A percentile compares a stretch with the other conserved stretches of the same genome.
Conservation (phyloP, 2,888 invertebrate species). For the Drosophila heteroneura region DNA sequence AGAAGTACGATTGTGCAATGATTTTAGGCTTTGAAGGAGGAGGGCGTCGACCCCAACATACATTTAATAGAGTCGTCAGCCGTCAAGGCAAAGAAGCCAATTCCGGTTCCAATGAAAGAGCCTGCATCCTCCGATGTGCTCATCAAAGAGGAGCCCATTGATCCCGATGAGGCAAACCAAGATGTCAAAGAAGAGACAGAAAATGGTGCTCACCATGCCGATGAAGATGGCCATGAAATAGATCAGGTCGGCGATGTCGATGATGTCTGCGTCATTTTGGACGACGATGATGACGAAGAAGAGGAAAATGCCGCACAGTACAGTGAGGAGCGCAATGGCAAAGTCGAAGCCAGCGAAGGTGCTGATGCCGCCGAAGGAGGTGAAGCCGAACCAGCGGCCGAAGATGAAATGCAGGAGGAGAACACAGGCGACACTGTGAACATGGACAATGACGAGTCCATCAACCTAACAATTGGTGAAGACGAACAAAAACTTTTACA, state of each 20-base stretch:
- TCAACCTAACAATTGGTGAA: conserved; percentile 92
- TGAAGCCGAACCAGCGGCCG: conserved; percentile 36
- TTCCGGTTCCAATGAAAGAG: conserved; percentile 80
- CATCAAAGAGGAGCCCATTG: conserved; percentile 70
- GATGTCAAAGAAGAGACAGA: conserved; percentile 19
- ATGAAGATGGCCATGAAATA: conserved; percentile 70
- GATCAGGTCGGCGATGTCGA: conserved; percentile 79
- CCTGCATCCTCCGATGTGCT: conserved; percentile 55
- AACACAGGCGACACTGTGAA: conserved; percentile 75
- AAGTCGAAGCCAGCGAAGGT: conserved; percentile 51
- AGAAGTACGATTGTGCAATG: background rate
- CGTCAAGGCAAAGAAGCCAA: conserved; percentile 43
- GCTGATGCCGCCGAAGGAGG: conserved; percentile 71
- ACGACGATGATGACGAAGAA: conserved; percentile 70
- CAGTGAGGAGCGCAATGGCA: conserved; percentile 33
- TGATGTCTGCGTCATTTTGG: conserved; percentile 77
- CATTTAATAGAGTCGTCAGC: conserved; percentile 87
- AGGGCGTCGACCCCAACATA: conserved; percentile 91
- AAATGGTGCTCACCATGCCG: conserved; percentile 54
- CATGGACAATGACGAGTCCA: conserved; percentile 91
- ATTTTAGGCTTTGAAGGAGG: conserved; percentile 88
- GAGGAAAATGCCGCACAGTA: conserved; percentile 52
- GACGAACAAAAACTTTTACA: conserved; percentile 91
- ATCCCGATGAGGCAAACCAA: conserved; percentile 39
- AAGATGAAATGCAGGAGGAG: conserved; percentile 67